Conservation (phyloP, 2,888 invertebrate genomes). For the Resseliella maxima region DNA sequence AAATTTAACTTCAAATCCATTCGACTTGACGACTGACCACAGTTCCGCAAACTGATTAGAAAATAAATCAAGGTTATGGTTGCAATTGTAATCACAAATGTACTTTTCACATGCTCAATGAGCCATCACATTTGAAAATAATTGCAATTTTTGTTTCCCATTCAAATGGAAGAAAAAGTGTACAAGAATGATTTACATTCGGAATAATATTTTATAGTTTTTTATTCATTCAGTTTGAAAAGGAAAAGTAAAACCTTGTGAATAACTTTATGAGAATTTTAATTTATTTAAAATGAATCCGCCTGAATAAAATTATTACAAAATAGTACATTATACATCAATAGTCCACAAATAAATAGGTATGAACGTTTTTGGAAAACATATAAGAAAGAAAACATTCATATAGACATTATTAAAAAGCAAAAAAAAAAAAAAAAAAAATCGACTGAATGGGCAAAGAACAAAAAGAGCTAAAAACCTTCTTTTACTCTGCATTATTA, state of each 20-base stretch:
- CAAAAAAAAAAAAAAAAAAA: too few relatives aligned
- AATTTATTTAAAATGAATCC: too few relatives aligned
- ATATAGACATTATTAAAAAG: not conserved
- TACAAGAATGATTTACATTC: not conserved
- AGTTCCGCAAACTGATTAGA: not conserved
- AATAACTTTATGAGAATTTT: not conserved
- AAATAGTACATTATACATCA: too few relatives aligned
- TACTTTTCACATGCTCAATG: not conserved
- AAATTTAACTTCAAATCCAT: not conserved
- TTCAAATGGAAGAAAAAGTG: not conserved
- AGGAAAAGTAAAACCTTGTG: constrained; percentile 6
- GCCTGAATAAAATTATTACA: not conserved
- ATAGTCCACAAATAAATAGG: too few relatives aligned
- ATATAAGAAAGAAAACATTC: not conserved
- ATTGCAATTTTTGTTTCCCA: not conserved
- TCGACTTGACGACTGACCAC: not conserved
- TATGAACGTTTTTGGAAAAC: not conserved
- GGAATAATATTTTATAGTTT: too few relatives aligned
- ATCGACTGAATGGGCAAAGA: too few relatives aligned
- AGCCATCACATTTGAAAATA: not conserved
- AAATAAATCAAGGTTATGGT: constrained; percentile 49
- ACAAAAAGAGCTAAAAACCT: too few relatives aligned
- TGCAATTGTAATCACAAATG: constrained; percentile 18
- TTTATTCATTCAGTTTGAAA: not conserved
- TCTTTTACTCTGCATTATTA: not conserved